Conservation (phyloP, 1,140 invertebrate species). For the Penaeus vannamei region DNA sequence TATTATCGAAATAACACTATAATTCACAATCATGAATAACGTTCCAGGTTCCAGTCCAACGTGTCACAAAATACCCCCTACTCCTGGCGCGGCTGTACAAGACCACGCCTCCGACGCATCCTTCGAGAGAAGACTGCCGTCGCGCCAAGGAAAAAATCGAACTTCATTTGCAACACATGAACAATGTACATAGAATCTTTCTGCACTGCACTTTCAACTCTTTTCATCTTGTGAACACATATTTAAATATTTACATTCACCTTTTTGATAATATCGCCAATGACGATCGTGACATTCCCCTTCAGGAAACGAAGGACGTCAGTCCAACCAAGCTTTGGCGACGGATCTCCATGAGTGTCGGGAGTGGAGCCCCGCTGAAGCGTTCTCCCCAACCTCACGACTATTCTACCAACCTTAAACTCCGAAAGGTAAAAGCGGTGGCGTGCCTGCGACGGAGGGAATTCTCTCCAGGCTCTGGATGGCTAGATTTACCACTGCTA, state of each 20-base stretch:
- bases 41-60: constrained; percentile 85
- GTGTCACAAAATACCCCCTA: constrained; percentile 94
- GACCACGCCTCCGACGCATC: constrained; percentile 79
- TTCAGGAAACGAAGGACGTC: constrained; percentile 87
- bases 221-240: no score
- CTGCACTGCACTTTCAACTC: not conserved
- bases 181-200: constrained; percentile 73
- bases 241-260: no score
- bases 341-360: constrained; percentile 81
- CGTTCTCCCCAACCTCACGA: constrained; percentile 74
- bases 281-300: not conserved
- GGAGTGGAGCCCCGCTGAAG: constrained; percentile 75
- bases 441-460: no score
- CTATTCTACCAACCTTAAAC: constrained; percentile 76
- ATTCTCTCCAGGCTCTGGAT: no score
- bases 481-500: no score
- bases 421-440: constrained; percentile 78
- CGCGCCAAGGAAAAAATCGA: constrained; percentile 92
- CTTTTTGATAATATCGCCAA: no score
- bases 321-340: constrained; percentile 89
- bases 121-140: constrained; percentile 71
- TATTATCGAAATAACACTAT: no score
- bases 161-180: constrained; percentile 94
- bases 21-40: not conserved
- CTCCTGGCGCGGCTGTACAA: constrained; percentile 90